Evolutionary conservation across 2,113 vertebrate genomes (phyloP), one percentile per base, ranked within the genome.

Genomic region (Tretioscincus oriximinensis): DNA sequence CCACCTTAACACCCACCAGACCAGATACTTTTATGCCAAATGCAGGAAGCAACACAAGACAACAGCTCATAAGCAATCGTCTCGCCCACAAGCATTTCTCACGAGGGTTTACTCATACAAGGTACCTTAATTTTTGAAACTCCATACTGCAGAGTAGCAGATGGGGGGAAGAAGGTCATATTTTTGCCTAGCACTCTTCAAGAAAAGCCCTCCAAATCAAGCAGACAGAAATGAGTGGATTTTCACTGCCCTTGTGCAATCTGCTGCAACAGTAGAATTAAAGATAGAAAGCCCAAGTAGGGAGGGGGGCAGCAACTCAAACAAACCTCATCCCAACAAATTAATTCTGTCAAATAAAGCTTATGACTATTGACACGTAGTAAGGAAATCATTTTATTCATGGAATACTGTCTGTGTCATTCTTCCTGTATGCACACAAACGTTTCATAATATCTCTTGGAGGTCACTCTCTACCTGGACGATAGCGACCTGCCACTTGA

Each of bases 191-290:
- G 49, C 65, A 18, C 12, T 29, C 54, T 60, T 26, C 24, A 14
- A 78, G 67, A 4, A 76, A 76, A 82, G 21, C 26, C 65, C 7
- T 81, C 35, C 70, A 31, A 24, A 70, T 76, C 58, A 63, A 20
- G 26, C 28, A 20, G 1, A 28, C 9, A 10, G 18, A 14, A 75
- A 75, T 31, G 11, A 28, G 35, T 16, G 18, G 7, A 11, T 76
- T 14, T 79, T 12, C 47, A 3, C 2, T 51, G n/a, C 16, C 41
- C 35, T 51, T 67, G 9, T 51, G 29, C 70, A 54, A 14, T 35
- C 47, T 68, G 22, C 47, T 73, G 71, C 79, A 41, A 41, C 35
- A 67, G 72, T 58, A 11, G 51, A 21, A 22, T 81, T 49, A 81
- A 65, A 35, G 31, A 4, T 35, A n/a, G n/a, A 35, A 24, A 65